Evolutionary conservation across 2,888 invertebrate species (phyloP), one percentile per base, ranked within the genome.

Genomic region (Notocelia uddmanniana): DNA sequence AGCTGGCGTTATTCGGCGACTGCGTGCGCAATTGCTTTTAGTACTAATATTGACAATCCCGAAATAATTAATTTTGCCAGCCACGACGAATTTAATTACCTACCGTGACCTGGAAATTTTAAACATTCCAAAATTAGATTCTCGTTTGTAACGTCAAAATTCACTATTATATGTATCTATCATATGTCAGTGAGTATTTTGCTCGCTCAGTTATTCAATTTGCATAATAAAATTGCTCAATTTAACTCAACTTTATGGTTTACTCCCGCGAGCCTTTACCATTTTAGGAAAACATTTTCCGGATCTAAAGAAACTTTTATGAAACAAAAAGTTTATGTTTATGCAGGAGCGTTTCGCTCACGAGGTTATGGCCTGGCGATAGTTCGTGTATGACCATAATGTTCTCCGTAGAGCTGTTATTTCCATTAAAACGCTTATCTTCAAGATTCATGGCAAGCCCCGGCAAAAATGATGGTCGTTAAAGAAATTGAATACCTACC

Each of bases 341-440:
- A 86, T 86, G 83, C 82, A 83, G 79, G 83, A 85, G 79, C 82
- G 81, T 83, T 83, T 85, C 83, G 81, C 81, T 82, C 80, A 79
- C 81, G 83, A 82, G 85, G 84, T 85, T 87, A 85, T 84, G 79
- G 80, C 81, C 78, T 77, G 80, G 80, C 82, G 83, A 86, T 88
- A 85, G 79, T 89, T 89, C 84, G 80, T 81, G 81, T 87, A 86
- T 87, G 86, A 85, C 83, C 87, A 81, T 86, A 85, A 87, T 86
- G 87, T 82, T 85, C 83, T 80, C 79, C 77, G 80, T 78, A 81
- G 85, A 81, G 82, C 85, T 87, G 82, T 86, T 89, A 89, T 89
- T 88, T 87, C 88, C 88, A 90, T 90, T 89, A 90, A 80, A 88
- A 87, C 85, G 85, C 83, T 89, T 90, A 90, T 91, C 90, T 89